A percentile compares a stretch with the other conserved stretches of the same genome.
phyloP scores from a whole-genome alignment of 2,797 vertebrate genomes.

The Pelochelys cantorii region DNA sequence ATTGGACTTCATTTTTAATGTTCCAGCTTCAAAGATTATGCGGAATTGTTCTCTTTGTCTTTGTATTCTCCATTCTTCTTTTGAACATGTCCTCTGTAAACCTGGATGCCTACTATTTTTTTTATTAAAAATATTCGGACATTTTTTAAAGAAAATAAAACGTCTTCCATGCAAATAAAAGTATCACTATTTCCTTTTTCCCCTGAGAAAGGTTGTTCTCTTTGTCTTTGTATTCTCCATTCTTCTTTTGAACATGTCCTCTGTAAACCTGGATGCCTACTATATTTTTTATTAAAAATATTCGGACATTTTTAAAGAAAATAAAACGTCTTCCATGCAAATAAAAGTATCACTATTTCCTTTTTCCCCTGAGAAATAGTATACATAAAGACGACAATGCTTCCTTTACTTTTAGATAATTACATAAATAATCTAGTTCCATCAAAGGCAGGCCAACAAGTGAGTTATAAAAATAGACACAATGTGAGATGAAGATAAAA shows the following conservation, averaged over 20 bases:
- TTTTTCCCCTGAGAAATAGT: neutral
- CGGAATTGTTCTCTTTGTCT: neutral
- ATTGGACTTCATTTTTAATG: neutral
- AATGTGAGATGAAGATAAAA: constrained; percentile 14
- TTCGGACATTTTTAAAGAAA: neutral
- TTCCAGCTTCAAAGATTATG: neutral
- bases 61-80: neutral
- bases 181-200: neutral
- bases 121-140: neutral
- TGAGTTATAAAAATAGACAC: neutral
- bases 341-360: neutral
- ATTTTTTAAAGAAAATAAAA: neutral
- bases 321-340: neutral
- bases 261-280: neutral
- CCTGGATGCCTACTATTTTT: neutral
- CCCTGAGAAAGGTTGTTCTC: neutral
- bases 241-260: neutral
- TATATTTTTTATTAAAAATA: neutral
- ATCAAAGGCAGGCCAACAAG: constrained; percentile 42
- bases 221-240: neutral
- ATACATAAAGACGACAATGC: constrained; percentile 1
- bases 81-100: neutral
- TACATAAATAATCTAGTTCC: constrained; percentile 17
- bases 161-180: neutral
- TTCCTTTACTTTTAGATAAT: constrained; percentile 27